A percentile compares a stretch with the other conserved stretches of the same genome.
Conservation (phyloP, 2,113 vertebrate genomes). For the Elaphurus davidianus region DNA sequence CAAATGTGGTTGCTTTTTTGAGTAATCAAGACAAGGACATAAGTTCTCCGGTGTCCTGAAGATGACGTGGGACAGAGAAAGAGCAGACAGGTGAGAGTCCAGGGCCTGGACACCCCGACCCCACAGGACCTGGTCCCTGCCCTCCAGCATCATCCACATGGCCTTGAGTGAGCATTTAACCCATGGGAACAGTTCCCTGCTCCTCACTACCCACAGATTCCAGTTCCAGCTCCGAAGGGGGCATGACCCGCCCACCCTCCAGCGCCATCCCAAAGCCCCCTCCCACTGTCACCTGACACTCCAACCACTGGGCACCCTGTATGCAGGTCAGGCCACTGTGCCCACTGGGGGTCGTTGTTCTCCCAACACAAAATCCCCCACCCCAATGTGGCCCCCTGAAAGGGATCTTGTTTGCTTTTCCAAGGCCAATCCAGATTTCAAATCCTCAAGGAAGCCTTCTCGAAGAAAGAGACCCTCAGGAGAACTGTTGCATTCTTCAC, state of each 20-base stretch:
- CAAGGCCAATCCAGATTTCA: not conserved
- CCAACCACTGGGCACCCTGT: fast-evolving
- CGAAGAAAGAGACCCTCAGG: not conserved
- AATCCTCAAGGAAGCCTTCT: not conserved
- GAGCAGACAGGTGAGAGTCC: too few species aligned
- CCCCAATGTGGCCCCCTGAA: not conserved
- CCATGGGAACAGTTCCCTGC: too few species aligned
- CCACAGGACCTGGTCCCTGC: fast-evolving
- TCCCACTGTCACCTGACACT: not conserved
- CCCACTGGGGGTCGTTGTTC: not conserved
- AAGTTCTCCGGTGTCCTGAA: not conserved
- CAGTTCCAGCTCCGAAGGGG: not conserved
- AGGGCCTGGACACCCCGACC: fast-evolving
- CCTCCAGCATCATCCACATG: fast-evolving
- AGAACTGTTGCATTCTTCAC: fast-evolving
- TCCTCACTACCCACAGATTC: not conserved
- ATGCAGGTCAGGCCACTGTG: fast-evolving
- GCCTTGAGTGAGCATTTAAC: not conserved
- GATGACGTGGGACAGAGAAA: not conserved
- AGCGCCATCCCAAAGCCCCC: not conserved
- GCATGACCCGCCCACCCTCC: fast-evolving
- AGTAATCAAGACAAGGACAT: fast-evolving
- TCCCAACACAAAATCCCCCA: not conserved
- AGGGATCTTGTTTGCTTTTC: too few species aligned
- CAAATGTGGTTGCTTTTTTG: too few species aligned